Evolutionary conservation across 1,140 invertebrate genomes (phyloP).

Genomic region (Meloidogyne chitwoodi): DNA sequence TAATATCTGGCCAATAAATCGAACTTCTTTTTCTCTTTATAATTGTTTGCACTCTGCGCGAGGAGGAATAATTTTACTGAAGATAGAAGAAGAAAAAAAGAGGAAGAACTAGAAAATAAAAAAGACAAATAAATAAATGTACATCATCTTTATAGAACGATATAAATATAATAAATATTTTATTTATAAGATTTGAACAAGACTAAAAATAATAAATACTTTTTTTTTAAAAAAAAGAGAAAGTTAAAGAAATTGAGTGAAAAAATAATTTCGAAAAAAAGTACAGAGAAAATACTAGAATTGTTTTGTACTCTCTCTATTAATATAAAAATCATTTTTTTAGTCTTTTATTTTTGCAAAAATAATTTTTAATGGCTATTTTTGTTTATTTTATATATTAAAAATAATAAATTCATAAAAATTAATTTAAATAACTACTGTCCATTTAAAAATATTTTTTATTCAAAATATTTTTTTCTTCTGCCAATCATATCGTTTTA

Average conservation of each 20-base stretch:
- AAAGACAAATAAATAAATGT: not conserved
- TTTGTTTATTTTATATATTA: not conserved
- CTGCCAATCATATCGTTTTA: slow-evolving; percentile 6
- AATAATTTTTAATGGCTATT: not conserved
- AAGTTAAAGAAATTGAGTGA: too few relatives aligned
- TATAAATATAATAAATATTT: not conserved
- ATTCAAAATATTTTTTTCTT: not conserved
- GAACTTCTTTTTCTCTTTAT: not conserved
- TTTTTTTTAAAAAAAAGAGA: too few relatives aligned
- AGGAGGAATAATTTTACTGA: not conserved
- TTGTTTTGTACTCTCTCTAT: not conserved
- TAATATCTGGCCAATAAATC: not conserved
- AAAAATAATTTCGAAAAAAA: not conserved
- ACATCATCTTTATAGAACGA: not conserved
- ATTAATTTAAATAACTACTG: not conserved
- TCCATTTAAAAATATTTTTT: too few relatives aligned
- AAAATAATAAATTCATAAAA: not conserved
- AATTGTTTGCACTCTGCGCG: not conserved
- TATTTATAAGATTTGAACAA: not conserved
- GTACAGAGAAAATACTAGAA: not conserved
- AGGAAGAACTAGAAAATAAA: not conserved
- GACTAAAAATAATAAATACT: not conserved
- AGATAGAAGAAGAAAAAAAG: not conserved
- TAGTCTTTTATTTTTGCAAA: not conserved
- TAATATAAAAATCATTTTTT: not conserved